Conservation (phyloP, 2,113 vertebrate genomes). For the Scophthalmus maximus region DNA sequence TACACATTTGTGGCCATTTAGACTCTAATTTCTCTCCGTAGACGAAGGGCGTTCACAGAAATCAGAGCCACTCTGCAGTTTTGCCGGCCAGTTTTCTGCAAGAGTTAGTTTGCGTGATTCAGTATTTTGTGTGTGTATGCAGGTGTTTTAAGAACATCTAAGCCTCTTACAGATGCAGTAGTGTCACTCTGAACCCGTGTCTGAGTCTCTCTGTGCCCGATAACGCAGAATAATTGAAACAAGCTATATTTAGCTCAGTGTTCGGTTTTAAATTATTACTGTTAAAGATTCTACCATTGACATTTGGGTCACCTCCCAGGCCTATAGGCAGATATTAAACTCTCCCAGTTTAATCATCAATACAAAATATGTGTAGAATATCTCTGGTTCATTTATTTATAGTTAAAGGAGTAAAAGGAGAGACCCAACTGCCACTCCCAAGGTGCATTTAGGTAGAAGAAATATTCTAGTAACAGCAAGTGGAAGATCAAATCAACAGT, state of each 20-base stretch:
- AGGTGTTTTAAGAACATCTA: conserved; percentile 43
- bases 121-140: neutral
- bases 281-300: neutral
- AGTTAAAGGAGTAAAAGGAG: neutral
- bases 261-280: conserved; percentile 20
- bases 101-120: too few relatives aligned
- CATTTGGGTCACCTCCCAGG: neutral
- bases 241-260: conserved; percentile 4
- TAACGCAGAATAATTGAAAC: neutral
- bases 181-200: conserved; percentile 6
- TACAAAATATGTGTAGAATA: neutral
- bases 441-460: neutral
- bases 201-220: neutral
- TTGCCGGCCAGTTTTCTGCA: conserved; percentile 12
- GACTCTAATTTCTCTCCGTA: neutral
- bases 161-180: conserved; percentile 39
- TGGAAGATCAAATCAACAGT: too few relatives aligned
- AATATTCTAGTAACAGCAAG: neutral
- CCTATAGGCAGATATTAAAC: neutral
- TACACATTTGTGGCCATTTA: neutral
- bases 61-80: conserved; percentile 15
- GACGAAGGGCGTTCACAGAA: conserved; percentile 18
- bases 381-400: neutral
- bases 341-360: neutral
- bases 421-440: neutral